Evolutionary conservation across 2,797 vertebrate species (phyloP), one percentile per base, ranked within the genome.

Genomic region (Chromobotia macracanthus): DNA sequence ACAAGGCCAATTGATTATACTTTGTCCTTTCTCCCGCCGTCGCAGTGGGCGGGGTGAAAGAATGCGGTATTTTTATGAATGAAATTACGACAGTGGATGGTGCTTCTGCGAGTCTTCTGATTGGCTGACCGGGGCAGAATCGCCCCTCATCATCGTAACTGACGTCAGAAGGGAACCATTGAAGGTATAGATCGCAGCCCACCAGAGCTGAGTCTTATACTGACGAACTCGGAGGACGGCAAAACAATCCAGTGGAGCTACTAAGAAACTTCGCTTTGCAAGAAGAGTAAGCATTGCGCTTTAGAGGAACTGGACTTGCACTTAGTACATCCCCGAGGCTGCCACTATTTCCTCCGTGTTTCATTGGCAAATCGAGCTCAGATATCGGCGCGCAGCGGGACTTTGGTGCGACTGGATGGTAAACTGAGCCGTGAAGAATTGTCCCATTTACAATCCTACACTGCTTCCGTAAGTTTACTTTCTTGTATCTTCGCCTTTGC

Each of bases 1-100:
- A 78, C 23, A 69, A 63, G 46, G 31, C 58, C 64, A 63, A 7
- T 21, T 25, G 76, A 70, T 72, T 31, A 46, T 51, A 41, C 50
- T 38, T 21, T 46, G 66, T 83, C 66, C 58, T 76, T 68, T 72
- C 89, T 53, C 28, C 73, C 48, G 64, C 70, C 84, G 88, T 93
- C 93, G 94, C 94, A 95, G 89, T 94, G 92, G 93, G 93, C 88
- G 92, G 92, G 89, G 91, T 89, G 3, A 76, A 82, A 23, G n/a
- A 75, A 85, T 94, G 93, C 93, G 92, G 93, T 89, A 93, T 93
- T 94, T 94, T 94, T 94, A 91, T 94, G 93, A 94, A 94, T 94
- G 93, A 92, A 94, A 93, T 91, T 89, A 94, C 91, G 88, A 88
- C 90, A 82, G 50, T 12, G 35, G 31, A 83, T 60, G 61, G 56